Base-by-base conservation (phyloP, 2,113 vertebrate genomes). In the Oophaga pumilio region DNA sequence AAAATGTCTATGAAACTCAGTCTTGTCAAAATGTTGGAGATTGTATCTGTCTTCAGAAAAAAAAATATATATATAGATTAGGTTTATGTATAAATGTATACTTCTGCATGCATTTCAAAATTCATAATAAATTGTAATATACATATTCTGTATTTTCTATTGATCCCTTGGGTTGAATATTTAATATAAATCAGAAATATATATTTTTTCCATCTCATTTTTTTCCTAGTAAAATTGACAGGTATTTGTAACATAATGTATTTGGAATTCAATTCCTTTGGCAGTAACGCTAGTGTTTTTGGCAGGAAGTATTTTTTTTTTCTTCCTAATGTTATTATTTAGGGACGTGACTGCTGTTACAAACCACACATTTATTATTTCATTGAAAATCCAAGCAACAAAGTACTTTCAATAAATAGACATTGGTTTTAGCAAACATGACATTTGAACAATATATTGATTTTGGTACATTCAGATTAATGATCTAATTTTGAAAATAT, bases 281-380 rank as follows among this genome's bases (percentile, higher is more conserved):
- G 90, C 90, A 90, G 76, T 82, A 90, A 90, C 91, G 71, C 73
- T 89, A 85, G 84, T 59, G 89, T 92, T 90, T 90, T 91, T 90
- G 92, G 89, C 90, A 93, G 88, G 49, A 76, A 69, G n/a, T 79
- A 85, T 88, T 93, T 89, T 92, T 90, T 90, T 91, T 93, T 93
- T 90, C 91, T 91, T 88, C 43, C 90, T 92, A 91, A 91, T 92
- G 90, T 85, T 94, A 93, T 92, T 93, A 92, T 93, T 93, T 94
- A 90, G 89, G 66, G 91, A 89, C 89, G 89, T 90, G 84, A 89
- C 89, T 90, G 85, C 90, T 90, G 91, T 91, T 92, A 68, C 78
- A 82, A 92, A 93, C 91, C 82, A 89, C 79, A 73, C 73, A 91
- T 92, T 92, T 92, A 87, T 84, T 86, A 77, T 85, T 84, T 74